Base-by-base conservation (phyloP, 1,140 invertebrate genomes). In the Tetramorium parvispinum region DNA sequence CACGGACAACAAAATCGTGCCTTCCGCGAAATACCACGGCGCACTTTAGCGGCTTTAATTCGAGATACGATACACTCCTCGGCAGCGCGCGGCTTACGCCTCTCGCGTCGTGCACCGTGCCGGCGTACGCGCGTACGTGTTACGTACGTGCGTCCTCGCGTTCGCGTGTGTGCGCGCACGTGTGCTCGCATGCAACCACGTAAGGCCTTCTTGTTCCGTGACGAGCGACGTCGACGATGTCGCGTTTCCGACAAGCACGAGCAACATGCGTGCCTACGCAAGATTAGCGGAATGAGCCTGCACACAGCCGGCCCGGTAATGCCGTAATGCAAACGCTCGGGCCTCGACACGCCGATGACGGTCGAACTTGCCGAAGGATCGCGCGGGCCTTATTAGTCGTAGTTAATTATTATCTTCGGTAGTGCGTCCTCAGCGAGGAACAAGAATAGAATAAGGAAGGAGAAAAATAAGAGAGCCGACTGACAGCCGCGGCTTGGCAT, bases 231-330 rank as follows among this genome's bases (percentile, higher is more conserved):
- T 85, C 85, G 88, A 78, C 88, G 88, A 90, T 90, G 89, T 91
- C 89, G 89, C 89, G 57, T 90, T 91, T 91, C 87, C 89, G 85
- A 91, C 90, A 88, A 89, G 79, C 85, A 85, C 89, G 85, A 85
- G 81, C 87, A 86, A 90, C 87, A 91, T 87, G 89, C 90, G 89
- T 91, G 89, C 85, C 89, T 87, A 91, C 85, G 89, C 87, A 91
- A 91, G 90, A 91, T 91, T 91, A 91, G 87, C 87, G 81, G 51
- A 91, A 87, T 83, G 76, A 91, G 77, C 55, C 57, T 76, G 75
- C 83, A 77, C 70, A 63, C 86, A 43, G n/a, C 32, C 46, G 27
- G 32, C 32, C 32, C 53, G 32, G 53, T 51, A 61, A 51, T 53
- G 79, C 75, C 68, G 79, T 83, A 83, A 75, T 55, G 81, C 68